Percentiles rank a stretch among this genome's conserved stretches.
phyloP scores from a whole-genome alignment of 1,140 invertebrate genomes.

The Amyelois transitella region DNA sequence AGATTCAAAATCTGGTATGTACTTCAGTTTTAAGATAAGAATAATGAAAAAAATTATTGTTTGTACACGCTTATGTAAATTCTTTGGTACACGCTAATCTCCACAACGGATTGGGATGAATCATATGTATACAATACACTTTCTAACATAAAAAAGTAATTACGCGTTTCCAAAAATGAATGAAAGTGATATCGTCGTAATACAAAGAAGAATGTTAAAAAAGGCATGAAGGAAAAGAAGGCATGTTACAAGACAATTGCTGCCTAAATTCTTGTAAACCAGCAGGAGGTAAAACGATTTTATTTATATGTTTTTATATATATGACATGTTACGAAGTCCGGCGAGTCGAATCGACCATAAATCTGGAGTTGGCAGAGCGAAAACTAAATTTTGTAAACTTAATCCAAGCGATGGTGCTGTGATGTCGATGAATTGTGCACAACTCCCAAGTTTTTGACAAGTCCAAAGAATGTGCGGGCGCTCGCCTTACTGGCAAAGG shows the following conservation, averaged over 20 bases:
- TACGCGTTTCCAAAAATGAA: no score
- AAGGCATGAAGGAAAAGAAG: no score
- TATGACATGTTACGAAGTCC: slow-evolving; percentile 10
- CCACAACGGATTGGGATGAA: no score
- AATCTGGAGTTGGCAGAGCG: slow-evolving; percentile 24
- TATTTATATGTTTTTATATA: slow-evolving; percentile 3
- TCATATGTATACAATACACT: no score
- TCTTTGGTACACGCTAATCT: no score
- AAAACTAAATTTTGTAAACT: slow-evolving; percentile 31
- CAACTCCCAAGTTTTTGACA: slow-evolving; percentile 22
- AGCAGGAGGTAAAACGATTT: slow-evolving; percentile 2
- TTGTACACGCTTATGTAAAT: no score
- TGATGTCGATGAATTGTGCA: slow-evolving; percentile 27
- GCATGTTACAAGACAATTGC: not conserved
- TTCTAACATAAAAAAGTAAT: no score
- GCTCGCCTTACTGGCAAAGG: slow-evolving; percentile 12
- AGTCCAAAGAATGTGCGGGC: slow-evolving; percentile 24
- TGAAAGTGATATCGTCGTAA: no score
- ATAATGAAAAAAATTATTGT: no score
- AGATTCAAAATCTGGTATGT: no score
- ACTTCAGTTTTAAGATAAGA: no score
- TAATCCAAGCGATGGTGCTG: slow-evolving; percentile 25
- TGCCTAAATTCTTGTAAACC: not conserved
- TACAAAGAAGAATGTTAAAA: no score
- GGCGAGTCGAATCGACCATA: slow-evolving; percentile 20